phyloP scores from a whole-genome alignment of 2,888 invertebrate species.

The Candidula unifasciata region DNA sequence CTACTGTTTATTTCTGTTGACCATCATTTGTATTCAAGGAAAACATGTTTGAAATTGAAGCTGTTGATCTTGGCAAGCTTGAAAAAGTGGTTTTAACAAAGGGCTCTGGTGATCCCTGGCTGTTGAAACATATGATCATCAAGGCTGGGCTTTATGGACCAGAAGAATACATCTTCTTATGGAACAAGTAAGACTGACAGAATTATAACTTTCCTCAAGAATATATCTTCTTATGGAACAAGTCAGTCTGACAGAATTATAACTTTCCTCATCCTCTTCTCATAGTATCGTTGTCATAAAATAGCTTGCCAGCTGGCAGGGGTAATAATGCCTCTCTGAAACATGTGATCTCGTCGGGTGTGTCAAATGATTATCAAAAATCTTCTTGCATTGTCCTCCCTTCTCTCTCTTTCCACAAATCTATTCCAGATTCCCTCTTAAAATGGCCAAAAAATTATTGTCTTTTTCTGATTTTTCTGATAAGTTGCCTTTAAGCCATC shows the following conservation, averaged over 20 bases:
- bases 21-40: not conserved
- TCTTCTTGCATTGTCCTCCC: too few species aligned
- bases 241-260: conserved; percentile 53
- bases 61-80: conserved; percentile 69
- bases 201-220: conserved; percentile 33
- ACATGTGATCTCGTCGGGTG: too few species aligned
- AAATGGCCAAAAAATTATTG: too few species aligned
- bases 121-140: conserved; percentile 67
- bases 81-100: conserved; percentile 67
- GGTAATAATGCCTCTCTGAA: too few species aligned
- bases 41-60: conserved; percentile 61
- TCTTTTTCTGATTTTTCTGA: too few species aligned
- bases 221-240: conserved; percentile 62
- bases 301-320: too few species aligned
- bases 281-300: too few species aligned
- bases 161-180: conserved; percentile 62
- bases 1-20: too few species aligned
- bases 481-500: too few species aligned
- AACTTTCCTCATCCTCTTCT: not conserved
- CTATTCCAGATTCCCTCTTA: too few species aligned
- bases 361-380: too few species aligned
- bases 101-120: conserved; percentile 69
- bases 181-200: conserved; percentile 59
- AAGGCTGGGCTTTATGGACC: conserved; percentile 64
- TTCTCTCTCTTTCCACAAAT: too few species aligned